These are phyloP conservation scores for Drosophila erecta DNA, from an alignment of 1,140 invertebrate genomes.

Conservation along the genomic window DNA sequence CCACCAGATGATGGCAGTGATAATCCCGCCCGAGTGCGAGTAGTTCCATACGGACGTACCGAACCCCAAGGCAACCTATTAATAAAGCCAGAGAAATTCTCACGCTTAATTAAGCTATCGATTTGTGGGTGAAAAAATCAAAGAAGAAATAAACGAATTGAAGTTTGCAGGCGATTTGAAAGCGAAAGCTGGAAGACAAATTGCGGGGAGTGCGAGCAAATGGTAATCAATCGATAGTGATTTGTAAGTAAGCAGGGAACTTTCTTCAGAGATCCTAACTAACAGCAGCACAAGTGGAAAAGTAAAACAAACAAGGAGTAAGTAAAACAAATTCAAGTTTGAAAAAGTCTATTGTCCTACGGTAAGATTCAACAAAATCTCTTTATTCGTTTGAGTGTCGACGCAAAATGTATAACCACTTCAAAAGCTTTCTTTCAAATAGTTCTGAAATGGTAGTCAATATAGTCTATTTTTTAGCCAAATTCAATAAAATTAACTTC, in stretches of 20 bases:
- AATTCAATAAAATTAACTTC: not conserved
- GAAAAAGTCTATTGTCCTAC: too few relatives aligned
- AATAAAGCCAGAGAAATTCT: conserved; percentile 68
- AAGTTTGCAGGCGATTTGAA: conserved; percentile 40
- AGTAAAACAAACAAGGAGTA: not conserved
- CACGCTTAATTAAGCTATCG: conserved; percentile 81
- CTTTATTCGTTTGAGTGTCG: too few relatives aligned
- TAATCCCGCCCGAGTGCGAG: conserved; percentile 41
- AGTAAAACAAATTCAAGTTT: too few relatives aligned
- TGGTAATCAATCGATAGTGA: conserved; percentile 20
- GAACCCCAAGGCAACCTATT: conserved; percentile 72
- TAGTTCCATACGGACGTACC: conserved; percentile 50
- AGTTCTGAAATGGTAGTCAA: not conserved
- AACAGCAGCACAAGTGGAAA: not conserved
- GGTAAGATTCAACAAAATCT: too few relatives aligned
- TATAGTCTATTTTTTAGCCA: not conserved
- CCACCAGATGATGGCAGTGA: conserved; percentile 39
- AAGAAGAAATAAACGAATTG: conserved; percentile 44
- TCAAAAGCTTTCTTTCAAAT: too few relatives aligned
- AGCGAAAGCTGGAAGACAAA: conserved; percentile 11
- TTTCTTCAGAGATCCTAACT: not conserved
- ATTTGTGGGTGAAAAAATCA: conserved; percentile 59
- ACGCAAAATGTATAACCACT: too few relatives aligned
- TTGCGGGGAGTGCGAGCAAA: not conserved
- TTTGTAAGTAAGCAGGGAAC: conserved; percentile 14